A percentile compares a stretch with the other conserved stretches of the same genome.
Conservation (phyloP, 2,797 vertebrate genomes). For the Falco columbarius region DNA sequence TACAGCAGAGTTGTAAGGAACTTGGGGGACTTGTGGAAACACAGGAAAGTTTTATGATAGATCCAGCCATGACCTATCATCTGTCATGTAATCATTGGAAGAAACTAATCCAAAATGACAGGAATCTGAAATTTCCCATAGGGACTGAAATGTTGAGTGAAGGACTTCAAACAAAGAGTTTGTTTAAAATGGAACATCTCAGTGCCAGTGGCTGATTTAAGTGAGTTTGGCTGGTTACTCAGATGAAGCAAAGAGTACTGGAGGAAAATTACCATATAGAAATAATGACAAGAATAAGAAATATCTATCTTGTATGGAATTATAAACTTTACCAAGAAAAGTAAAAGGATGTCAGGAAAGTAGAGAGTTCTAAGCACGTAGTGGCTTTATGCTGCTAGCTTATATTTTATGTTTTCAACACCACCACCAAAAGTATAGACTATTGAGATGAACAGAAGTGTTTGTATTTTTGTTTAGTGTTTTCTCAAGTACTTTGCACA, state of each 20-base stretch:
- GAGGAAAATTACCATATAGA: background rate
- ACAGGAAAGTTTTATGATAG: background rate
- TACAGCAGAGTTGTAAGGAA: background rate
- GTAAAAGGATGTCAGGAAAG: background rate
- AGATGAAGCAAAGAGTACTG: background rate
- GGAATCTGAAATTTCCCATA: background rate
- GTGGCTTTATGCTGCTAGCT: background rate
- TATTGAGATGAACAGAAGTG: background rate
- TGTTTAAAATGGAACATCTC: background rate
- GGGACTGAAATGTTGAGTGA: background rate
- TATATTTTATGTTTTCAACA: background rate
- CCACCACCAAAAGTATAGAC: background rate
- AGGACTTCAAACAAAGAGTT: background rate
- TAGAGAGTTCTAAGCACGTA: background rate
- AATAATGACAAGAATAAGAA: background rate
- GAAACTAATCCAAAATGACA: slow-evolving; percentile 25
- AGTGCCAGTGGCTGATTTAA: background rate
- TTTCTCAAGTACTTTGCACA: background rate
- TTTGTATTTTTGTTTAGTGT: background rate
- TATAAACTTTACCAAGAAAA: background rate
- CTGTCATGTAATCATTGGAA: background rate
- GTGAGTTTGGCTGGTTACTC: background rate
- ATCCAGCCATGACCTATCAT: background rate
- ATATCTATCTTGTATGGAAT: background rate
- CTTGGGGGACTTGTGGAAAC: background rate